phyloP scores from a whole-genome alignment of 2,113 vertebrate species.

The Sylvietta virens region DNA sequence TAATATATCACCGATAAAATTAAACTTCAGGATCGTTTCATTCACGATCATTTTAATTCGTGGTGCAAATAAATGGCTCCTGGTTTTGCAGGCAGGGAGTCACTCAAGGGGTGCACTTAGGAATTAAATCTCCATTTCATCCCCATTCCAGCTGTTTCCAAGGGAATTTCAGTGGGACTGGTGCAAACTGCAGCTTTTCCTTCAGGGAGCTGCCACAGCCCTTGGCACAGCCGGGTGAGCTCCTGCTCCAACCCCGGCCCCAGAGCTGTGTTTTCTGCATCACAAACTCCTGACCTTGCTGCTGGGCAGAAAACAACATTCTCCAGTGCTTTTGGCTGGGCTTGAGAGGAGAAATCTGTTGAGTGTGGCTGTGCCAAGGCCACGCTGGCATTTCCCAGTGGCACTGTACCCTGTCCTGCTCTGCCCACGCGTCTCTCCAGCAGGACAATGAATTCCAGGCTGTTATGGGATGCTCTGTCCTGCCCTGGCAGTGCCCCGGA shows the following conservation, averaged over 20 bases:
- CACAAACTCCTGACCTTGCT: background rate
- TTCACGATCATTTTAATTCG: accelerated
- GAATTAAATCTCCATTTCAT: background rate
- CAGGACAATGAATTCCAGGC: background rate
- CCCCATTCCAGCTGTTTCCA: background rate
- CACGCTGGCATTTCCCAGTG: background rate
- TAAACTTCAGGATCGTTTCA: accelerated
- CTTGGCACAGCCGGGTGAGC: background rate
- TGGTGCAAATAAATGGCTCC: background rate
- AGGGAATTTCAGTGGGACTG: background rate
- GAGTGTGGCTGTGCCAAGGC: background rate
- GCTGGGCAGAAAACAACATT: background rate
- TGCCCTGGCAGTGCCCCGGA: background rate
- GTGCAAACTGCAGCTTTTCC: background rate
- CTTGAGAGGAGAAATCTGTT: background rate
- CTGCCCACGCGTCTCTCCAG: background rate
- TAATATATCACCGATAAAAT: accelerated
- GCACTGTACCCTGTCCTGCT: background rate
- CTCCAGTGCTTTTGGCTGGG: background rate
- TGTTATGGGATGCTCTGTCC: background rate
- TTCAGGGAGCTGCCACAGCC: accelerated
- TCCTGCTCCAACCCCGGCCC: background rate
- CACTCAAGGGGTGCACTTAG: background rate
- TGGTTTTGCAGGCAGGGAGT: background rate
- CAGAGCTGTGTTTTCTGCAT: background rate